Evolutionary conservation across 1,140 invertebrate species (phyloP), one percentile per base, ranked within the genome.

Genomic region (Sinonovacula constricta): DNA sequence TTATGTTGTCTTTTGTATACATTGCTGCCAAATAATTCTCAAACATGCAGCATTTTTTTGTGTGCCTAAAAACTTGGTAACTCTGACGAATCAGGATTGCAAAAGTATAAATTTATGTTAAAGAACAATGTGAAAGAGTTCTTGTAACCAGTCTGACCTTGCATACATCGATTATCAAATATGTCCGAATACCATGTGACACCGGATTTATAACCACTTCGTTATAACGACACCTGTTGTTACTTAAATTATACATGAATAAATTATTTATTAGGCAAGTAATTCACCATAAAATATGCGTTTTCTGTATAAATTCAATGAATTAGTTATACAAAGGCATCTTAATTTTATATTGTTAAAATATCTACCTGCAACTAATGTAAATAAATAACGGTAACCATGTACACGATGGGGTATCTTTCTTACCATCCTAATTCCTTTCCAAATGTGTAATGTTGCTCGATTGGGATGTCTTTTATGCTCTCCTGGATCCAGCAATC

Each of bases 401-500:
- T 22, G 22, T 26, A 28, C 26, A 59, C 18, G 18, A 4, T n/a
- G 49, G 33, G 66, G 56, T 36, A 26, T 15, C 14, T 10, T 54
- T 67, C 63, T 69, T 80, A 86, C 87, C 81, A 81, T 36, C 87
- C 88, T 31, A 88, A 72, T 71, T 89, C 87, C 57, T 82, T 86
- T 1, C 79, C 72, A 12, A 86, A 56, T n/a, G n/a, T 79, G 57
- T 86, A 89, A 14, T 51, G 53, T 54, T 88, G 86, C 56, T 88
- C 86, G 75, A 89, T 86, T 28, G 45, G 28, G 33, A 72, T 60
- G 65, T 89, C 83, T 74, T 86, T 86, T 26, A 88, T 86, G 66
- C 87, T 89, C 74, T 87, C 87, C 31, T 74, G 22, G 18, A 89
- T 83, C 87, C 87, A 89, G 36, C 82, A 88, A 15, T 84, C 84